Percentiles rank a stretch among this genome's conserved stretches.
Conservation (phyloP, 2,888 invertebrate species). For the Nesidiocoris tenuis region DNA sequence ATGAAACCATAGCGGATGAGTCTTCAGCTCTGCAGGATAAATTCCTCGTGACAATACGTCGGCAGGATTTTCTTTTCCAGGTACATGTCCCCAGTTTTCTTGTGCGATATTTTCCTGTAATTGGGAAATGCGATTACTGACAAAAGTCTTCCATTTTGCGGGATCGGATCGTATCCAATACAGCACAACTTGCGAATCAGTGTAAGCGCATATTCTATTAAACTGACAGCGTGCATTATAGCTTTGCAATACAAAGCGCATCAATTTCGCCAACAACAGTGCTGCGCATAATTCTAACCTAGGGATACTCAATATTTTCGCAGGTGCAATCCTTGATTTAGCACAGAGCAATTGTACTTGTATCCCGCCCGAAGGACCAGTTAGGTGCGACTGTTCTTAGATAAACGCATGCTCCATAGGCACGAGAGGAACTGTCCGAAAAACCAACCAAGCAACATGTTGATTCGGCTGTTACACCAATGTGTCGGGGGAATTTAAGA, state of each 20-base stretch:
- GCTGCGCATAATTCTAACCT: slow-evolving; percentile 9
- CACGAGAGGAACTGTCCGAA: slow-evolving; percentile 2
- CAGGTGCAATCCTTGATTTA: background rate
- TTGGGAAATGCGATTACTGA: background rate
- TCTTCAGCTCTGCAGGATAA: background rate
- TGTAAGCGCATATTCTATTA: background rate
- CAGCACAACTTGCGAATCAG: slow-evolving; percentile 2
- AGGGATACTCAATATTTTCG: background rate
- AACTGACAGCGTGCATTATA: background rate
- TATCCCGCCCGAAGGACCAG: background rate
- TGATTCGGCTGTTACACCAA: background rate
- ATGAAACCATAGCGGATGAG: background rate
- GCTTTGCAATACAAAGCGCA: background rate
- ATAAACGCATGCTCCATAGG: slow-evolving; percentile 15
- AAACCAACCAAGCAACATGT: background rate
- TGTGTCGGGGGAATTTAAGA: background rate
- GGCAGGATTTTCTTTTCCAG: slow-evolving; percentile 5
- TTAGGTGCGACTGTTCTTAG: background rate
- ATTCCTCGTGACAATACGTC: background rate
- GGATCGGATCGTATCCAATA: slow-evolving; percentile 9
- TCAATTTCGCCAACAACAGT: background rate
- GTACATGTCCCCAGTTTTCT: slow-evolving; percentile 1
- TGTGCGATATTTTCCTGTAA: background rate
- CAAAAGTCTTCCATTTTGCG: background rate
- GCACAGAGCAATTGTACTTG: background rate